A percentile compares a stretch with the other conserved stretches of the same genome.
Conservation (phyloP, 2,797 vertebrate genomes). For the Mormyrops boulengeri region DNA sequence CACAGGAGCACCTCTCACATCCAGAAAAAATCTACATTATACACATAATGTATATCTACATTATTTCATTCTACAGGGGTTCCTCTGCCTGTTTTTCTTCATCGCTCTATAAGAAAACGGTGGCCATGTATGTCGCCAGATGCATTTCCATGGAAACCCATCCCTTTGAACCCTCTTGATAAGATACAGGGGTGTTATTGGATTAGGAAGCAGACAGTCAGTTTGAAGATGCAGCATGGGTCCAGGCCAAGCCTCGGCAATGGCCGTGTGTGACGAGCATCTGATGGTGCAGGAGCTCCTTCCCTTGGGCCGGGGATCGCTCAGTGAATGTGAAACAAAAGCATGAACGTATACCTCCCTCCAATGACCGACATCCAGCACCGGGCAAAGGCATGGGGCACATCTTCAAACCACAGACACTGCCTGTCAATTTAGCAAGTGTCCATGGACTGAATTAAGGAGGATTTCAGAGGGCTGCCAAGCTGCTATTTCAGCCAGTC, state of each 20-base stretch:
- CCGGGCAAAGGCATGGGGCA: neutral
- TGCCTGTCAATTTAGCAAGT: neutral
- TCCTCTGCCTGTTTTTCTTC: constrained; percentile 13
- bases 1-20: neutral
- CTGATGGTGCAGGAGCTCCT: neutral
- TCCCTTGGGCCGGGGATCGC: neutral
- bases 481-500: neutral
- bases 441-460: neutral
- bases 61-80: neutral
- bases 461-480: neutral
- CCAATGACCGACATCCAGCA: neutral
- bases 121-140: constrained; percentile 20
- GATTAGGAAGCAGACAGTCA: constrained; percentile 44
- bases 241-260: constrained; percentile 32
- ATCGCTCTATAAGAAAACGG: constrained; percentile 8
- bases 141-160: constrained; percentile 33
- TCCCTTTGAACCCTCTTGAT: constrained; percentile 35
- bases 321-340: neutral
- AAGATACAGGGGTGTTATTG: constrained; percentile 37
- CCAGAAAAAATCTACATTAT: neutral
- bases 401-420: neutral
- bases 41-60: neutral
- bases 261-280: constrained; percentile 24
- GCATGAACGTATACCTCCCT: neutral
- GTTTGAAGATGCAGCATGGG: constrained; percentile 42